Evolutionary conservation across 2,888 invertebrate species (phyloP).

Genomic region (Drosophila koepferae): DNA sequence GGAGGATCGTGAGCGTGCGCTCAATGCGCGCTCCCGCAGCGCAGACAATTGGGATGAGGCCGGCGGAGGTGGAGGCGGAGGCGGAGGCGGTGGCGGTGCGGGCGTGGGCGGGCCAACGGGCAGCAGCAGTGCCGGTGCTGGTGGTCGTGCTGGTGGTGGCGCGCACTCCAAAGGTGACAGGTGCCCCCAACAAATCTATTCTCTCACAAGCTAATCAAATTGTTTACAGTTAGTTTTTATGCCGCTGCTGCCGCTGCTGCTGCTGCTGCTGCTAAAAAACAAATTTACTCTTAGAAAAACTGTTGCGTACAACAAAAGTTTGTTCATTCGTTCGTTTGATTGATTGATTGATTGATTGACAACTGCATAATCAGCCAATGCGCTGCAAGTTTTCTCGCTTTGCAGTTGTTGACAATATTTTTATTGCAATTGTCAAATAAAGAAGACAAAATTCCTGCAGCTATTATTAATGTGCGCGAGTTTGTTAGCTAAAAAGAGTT

Average conservation of each 20-base stretch:
- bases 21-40: constrained; percentile 77
- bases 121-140: constrained; percentile 32
- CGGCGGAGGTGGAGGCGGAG: constrained; percentile 1
- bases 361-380: constrained; percentile 20
- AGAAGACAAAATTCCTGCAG: neutral
- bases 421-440: neutral
- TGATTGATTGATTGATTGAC: constrained; percentile 39
- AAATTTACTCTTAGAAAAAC: constrained; percentile 22
- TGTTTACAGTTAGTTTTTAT: constrained; percentile 82
- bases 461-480: neutral
- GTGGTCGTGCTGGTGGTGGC: constrained; percentile 69
- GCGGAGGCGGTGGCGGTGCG: neutral
- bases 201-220: constrained; percentile 82
- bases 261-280: constrained; percentile 23
- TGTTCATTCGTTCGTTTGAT: constrained; percentile 31
- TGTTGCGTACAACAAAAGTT: neutral
- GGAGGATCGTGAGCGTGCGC: constrained; percentile 69
- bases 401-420: constrained; percentile 24
- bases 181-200: constrained; percentile 84
- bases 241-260: constrained; percentile 69
- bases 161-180: constrained; percentile 86
- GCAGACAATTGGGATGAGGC: constrained; percentile 75
- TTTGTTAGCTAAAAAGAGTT: constrained; percentile 7
- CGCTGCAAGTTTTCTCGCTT: constrained; percentile 29
- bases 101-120: constrained; percentile 34